Evolutionary conservation across 2,113 vertebrate species (phyloP).

Genomic region (Oxyura jamaicensis): DNA sequence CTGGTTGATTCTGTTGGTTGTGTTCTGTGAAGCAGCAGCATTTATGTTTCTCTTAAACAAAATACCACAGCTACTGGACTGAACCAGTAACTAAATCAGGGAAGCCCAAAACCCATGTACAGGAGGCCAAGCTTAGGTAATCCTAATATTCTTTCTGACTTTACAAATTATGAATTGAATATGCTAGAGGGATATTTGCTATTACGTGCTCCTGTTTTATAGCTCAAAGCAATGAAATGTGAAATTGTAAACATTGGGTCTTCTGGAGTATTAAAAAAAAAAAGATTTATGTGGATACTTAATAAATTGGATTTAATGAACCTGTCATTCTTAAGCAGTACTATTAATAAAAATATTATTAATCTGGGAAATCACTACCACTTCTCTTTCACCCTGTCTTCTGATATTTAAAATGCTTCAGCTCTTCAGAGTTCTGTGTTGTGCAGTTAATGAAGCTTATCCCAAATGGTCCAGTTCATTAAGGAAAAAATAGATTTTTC

Average conservation of each 20-base stretch:
- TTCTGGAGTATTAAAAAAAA: not conserved
- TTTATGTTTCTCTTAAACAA: not conserved
- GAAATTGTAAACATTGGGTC: not conserved
- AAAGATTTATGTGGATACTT: not conserved
- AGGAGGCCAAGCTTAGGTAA: not conserved
- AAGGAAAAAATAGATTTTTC: not conserved
- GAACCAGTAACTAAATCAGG: not conserved
- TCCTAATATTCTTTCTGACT: not conserved
- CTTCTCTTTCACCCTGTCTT: not conserved
- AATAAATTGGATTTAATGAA: slow-evolving; percentile 9
- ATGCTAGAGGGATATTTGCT: not conserved
- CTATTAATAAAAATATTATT: slow-evolving; percentile 34
- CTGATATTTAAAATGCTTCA: not conserved
- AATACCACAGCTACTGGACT: not conserved
- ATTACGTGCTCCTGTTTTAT: not conserved
- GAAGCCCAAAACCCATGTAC: not conserved
- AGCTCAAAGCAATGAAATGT: slow-evolving; percentile 1
- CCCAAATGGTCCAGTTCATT: not conserved
- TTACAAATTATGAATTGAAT: not conserved
- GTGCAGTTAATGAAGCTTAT: not conserved
- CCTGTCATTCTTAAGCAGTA: not conserved
- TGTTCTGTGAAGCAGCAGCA: not conserved
- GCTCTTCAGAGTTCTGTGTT: not conserved
- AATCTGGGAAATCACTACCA: not conserved
- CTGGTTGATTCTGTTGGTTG: not conserved